Percentiles rank a stretch among this genome's conserved stretches.
These are phyloP conservation scores for Drosophila mimetica DNA, from an alignment of 2,888 invertebrate genomes.

Conservation along the genomic window DNA sequence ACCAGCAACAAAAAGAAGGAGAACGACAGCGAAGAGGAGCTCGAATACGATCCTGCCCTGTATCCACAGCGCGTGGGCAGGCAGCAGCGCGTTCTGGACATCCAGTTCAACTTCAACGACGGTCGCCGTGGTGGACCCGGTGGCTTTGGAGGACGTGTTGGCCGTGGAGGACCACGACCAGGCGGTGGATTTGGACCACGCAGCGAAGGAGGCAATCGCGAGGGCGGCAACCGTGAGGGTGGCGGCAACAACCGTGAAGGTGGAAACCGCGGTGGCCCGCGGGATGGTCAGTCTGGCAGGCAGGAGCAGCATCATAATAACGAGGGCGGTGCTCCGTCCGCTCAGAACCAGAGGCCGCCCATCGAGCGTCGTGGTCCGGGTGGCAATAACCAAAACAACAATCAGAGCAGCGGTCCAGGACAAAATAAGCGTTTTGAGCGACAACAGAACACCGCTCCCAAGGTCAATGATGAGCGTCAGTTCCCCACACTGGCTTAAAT, in stretches of 20 bases:
- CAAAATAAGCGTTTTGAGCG: slow-evolving; percentile 73
- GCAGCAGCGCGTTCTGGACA: slow-evolving; percentile 93
- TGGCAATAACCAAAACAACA: slow-evolving; percentile 38
- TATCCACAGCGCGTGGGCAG: slow-evolving; percentile 95
- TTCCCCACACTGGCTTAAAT: slow-evolving; percentile 95
- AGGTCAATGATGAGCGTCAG: slow-evolving; percentile 98
- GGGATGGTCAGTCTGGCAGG: slow-evolving; percentile 34
- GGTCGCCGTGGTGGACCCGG: slow-evolving; percentile 90
- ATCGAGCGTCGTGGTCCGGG: slow-evolving; percentile 59
- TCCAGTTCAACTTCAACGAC: slow-evolving; percentile 95
- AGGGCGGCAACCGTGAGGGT: slow-evolving; percentile 67
- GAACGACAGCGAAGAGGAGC: slow-evolving; percentile 88
- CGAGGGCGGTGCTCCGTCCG: slow-evolving; percentile 29
- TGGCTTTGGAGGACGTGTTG: slow-evolving; percentile 86
- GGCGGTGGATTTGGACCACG: slow-evolving; percentile 71
- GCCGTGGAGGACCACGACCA: slow-evolving; percentile 77
- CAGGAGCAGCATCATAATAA: slow-evolving; percentile 39
- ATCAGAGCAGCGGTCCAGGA: slow-evolving; percentile 26
- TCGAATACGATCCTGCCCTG: slow-evolving; percentile 91
- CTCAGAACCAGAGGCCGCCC: slow-evolving; percentile 53
- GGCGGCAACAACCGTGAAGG: slow-evolving; percentile 34
- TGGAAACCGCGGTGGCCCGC: slow-evolving; percentile 46
- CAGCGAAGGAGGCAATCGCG: slow-evolving; percentile 57
- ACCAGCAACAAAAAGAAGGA: slow-evolving; percentile 86
- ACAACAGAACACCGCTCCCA: slow-evolving; percentile 87